phyloP scores from a whole-genome alignment of 1,140 invertebrate genomes.

The Heliconius nattereri region DNA sequence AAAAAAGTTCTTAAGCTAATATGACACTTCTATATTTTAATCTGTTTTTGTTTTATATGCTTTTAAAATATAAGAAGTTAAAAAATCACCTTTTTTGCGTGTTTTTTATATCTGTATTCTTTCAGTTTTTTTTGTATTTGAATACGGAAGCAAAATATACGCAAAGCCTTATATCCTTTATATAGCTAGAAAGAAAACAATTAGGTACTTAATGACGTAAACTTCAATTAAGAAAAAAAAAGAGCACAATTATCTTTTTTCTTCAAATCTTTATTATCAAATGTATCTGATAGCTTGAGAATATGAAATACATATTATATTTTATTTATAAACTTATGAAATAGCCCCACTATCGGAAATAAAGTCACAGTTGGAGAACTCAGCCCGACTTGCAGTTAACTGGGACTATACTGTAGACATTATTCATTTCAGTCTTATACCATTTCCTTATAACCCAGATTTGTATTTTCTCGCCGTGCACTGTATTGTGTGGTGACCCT shows the following conservation, averaged over 20 bases:
- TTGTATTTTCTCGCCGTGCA: constrained; percentile 8
- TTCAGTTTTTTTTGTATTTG: too few relatives aligned
- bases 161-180: too few relatives aligned
- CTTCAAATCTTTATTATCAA: too few relatives aligned
- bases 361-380: background rate
- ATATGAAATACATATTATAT: background rate
- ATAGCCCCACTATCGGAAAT: background rate
- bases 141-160: too few relatives aligned
- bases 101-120: too few relatives aligned
- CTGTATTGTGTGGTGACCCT: background rate
- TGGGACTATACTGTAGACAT: background rate
- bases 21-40: background rate
- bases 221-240: too few relatives aligned
- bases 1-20: background rate
- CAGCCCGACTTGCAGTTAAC: background rate
- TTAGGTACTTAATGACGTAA: too few relatives aligned
- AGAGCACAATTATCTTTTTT: too few relatives aligned
- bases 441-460: constrained; percentile 9
- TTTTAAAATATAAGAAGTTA: background rate
- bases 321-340: background rate
- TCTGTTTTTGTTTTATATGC: background rate
- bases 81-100: too few relatives aligned
- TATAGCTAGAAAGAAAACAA: too few relatives aligned
- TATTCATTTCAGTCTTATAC: background rate
- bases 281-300: too few relatives aligned